Base-by-base conservation (phyloP, 1,140 invertebrate genomes). In the Cydia strobilella region DNA sequence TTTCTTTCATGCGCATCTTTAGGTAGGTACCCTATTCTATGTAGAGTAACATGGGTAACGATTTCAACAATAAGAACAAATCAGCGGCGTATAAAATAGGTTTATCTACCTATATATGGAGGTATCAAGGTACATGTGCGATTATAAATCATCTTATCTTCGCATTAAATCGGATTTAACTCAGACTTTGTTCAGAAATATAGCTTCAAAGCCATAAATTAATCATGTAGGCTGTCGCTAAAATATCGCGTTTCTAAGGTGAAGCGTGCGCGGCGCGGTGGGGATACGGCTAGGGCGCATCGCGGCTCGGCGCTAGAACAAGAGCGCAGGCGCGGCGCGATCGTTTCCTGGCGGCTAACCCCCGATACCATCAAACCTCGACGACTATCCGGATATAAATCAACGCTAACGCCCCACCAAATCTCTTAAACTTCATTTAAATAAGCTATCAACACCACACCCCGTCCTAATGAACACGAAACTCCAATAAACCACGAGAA, bases 181-280 rank as follows among this genome's bases (percentile, higher is more conserved):
- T 82, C 82, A 18, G 73, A 80, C 79, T 83, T 82, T 83, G 82
- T 83, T 84, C 82, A 85, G 79, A 84, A 89, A 89, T 89, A 87
- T 87, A 84, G 85, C 89, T 90, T 85, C 80, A 80, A 83, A 76
- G 85, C 89, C 83, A 90, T 92, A 92, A 90, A 92, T 92, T 90
- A 92, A 92, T 92, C 89, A 92, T 92, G 89, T 91, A 87, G 82
- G 87, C 88, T 90, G 90, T 91, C 89, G 89, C 90, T 90, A 89
- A 92, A 91, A 89, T 90, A 90, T 90, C 86, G 85, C 84, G 82
- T 85, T 91, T 82, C 79, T 83, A 80, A 85, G 81, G 82, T 82
- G 86, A 80, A 77, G 75, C 76, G 81, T 83, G 54, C 54, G 75
- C 74, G 77, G 74, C 75, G 82, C 82, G 82, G 84, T 84, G 84